phyloP scores from a whole-genome alignment of 2,113 vertebrate species.

The Ceyx melanurus region DNA sequence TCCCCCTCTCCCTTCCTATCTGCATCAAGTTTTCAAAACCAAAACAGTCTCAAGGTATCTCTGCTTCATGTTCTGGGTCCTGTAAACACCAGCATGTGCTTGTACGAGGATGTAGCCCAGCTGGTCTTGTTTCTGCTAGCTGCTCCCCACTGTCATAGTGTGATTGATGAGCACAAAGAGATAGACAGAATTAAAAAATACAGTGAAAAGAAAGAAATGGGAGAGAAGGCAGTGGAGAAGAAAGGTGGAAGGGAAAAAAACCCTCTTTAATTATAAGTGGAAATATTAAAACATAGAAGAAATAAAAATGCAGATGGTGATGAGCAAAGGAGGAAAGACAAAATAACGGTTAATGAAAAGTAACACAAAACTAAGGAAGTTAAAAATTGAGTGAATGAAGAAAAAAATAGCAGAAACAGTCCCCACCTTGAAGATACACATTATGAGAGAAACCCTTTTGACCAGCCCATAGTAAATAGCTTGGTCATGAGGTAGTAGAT shows the following conservation, averaged over 20 bases:
- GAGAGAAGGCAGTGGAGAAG: neutral
- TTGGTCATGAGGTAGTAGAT: neutral
- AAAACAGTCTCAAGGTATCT: neutral
- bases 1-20: neutral
- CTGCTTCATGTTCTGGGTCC: neutral
- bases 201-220: neutral
- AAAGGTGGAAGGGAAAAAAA: neutral
- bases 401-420: neutral
- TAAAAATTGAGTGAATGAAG: neutral
- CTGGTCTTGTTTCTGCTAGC: neutral
- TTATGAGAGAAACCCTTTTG: neutral
- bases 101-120: neutral
- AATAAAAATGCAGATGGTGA: fast-evolving
- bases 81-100: neutral
- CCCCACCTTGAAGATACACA: neutral
- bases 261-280: neutral
- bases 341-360: neutral
- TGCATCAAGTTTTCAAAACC: neutral
- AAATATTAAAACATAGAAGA: neutral
- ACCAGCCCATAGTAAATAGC: neutral
- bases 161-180: neutral
- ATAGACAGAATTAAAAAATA: neutral
- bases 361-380: neutral
- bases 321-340: neutral
- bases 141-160: fast-evolving